Evolutionary conservation across 2,113 vertebrate species (phyloP).

Genomic region (Heterotis niloticus): DNA sequence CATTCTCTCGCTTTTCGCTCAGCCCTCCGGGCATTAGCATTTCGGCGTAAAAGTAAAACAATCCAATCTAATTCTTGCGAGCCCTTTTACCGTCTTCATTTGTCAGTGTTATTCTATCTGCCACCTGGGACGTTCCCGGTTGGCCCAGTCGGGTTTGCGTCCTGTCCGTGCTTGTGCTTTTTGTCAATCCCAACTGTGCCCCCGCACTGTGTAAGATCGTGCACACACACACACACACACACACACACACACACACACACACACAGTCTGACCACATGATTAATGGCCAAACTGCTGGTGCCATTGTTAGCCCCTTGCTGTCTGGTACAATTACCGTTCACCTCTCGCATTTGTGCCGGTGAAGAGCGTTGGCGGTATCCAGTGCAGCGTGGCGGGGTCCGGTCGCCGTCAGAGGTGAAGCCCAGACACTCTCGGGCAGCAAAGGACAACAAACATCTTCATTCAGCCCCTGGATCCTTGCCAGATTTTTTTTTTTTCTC

Average conservation of each 20-base stretch:
- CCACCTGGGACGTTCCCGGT: not conserved
- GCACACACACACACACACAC: too few species aligned
- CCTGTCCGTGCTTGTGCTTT: too few species aligned
- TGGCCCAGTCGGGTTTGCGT: too few species aligned
- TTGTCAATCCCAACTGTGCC: too few species aligned
- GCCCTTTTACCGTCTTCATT: constrained; percentile 54
- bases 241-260: constrained; percentile 31
- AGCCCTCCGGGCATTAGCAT: constrained; percentile 24
- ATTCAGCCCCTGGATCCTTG: not conserved
- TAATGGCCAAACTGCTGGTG: constrained; percentile 60
- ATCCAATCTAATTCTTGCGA: constrained; percentile 62
- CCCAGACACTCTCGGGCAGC: not conserved
- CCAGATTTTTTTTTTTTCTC: not conserved
- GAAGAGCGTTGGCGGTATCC: not conserved
- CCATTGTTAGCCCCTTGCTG: constrained; percentile 59
- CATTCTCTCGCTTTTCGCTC: constrained; percentile 45
- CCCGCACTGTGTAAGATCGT: too few species aligned
- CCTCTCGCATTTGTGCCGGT: constrained; percentile 53
- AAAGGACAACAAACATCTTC: not conserved
- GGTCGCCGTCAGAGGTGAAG: too few species aligned
- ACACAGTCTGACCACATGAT: constrained; percentile 56
- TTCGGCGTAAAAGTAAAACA: constrained; percentile 51
- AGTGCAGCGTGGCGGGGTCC: not conserved
- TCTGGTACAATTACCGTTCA: constrained; percentile 55
- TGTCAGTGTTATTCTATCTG: constrained; percentile 5